Conservation (phyloP, 2,888 invertebrate genomes). For the Phyllotreta cruciferae region DNA sequence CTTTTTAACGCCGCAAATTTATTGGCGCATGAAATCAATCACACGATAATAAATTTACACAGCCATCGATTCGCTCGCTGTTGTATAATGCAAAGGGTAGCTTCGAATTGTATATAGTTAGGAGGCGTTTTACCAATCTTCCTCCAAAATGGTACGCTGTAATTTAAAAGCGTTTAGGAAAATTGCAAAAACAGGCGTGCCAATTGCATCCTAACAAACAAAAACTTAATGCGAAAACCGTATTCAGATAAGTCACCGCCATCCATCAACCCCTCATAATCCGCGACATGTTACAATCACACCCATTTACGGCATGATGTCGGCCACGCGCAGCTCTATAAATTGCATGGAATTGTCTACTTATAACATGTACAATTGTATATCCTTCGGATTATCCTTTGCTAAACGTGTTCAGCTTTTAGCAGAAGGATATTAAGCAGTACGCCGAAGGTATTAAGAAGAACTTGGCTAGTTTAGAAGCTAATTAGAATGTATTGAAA, state of each 20-base stretch:
- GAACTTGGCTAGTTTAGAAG: too few species aligned
- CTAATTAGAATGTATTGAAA: not conserved
- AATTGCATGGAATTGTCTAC: slow-evolving; percentile 47
- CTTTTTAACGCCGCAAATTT: slow-evolving; percentile 27
- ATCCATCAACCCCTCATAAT: slow-evolving; percentile 36
- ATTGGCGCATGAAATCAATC: slow-evolving; percentile 11
- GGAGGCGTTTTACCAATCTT: too few species aligned
- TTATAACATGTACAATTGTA: slow-evolving; percentile 31
- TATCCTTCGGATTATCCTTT: slow-evolving; percentile 27
- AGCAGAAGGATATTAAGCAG: not conserved
- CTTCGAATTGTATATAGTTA: too few species aligned
- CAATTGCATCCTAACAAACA: slow-evolving; percentile 8
- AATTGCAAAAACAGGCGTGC: slow-evolving; percentile 9
- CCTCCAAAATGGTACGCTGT: not conserved
- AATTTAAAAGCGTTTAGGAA: slow-evolving; percentile 6
- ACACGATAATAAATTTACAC: too few species aligned
- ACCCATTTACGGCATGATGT: slow-evolving; percentile 40
- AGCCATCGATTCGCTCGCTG: too few species aligned
- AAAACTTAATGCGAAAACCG: slow-evolving; percentile 15
- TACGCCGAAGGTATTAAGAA: not conserved
- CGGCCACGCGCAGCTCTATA: slow-evolving; percentile 42
- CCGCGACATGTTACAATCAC: slow-evolving; percentile 40
- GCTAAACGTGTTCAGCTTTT: not conserved
- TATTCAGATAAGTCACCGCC: slow-evolving; percentile 19
- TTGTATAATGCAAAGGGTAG: too few species aligned